Evolutionary conservation across 1,140 invertebrate genomes (phyloP).

Genomic region (Oreohelix idahoensis): DNA sequence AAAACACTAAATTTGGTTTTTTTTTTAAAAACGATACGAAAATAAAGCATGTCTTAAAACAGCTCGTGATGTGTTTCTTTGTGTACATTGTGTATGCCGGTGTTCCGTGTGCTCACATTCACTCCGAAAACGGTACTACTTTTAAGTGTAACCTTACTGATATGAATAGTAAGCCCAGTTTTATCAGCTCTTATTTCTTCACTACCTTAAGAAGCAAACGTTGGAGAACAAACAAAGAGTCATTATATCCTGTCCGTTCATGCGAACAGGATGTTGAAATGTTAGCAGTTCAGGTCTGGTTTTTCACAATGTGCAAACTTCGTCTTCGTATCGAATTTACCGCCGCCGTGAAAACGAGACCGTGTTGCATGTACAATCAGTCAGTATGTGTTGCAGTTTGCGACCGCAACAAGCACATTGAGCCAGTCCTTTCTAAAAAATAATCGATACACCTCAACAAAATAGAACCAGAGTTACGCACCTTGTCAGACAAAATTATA

Average conservation of each 20-base stretch:
- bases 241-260: neutral
- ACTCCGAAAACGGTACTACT: neutral
- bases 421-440: neutral
- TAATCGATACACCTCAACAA: neutral
- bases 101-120: neutral
- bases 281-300: neutral
- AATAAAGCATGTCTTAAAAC: no score
- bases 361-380: conserved; percentile 3
- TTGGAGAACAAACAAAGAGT: neutral
- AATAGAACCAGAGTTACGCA: neutral
- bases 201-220: no score
- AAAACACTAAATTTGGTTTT: no score
- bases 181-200: no score
- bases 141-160: no score
- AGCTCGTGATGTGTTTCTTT: no score
- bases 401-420: neutral
- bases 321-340: conserved; percentile 26
- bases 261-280: neutral
- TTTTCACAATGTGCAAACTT: neutral
- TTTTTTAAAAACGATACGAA: no score
- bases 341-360: conserved; percentile 33
- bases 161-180: no score
- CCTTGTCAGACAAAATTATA: neutral
- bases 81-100: no score
- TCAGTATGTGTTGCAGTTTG: neutral